Evolutionary conservation across 2,888 invertebrate species (phyloP), one percentile per base, ranked within the genome.

Genomic region (Eristalis arbustorum): DNA sequence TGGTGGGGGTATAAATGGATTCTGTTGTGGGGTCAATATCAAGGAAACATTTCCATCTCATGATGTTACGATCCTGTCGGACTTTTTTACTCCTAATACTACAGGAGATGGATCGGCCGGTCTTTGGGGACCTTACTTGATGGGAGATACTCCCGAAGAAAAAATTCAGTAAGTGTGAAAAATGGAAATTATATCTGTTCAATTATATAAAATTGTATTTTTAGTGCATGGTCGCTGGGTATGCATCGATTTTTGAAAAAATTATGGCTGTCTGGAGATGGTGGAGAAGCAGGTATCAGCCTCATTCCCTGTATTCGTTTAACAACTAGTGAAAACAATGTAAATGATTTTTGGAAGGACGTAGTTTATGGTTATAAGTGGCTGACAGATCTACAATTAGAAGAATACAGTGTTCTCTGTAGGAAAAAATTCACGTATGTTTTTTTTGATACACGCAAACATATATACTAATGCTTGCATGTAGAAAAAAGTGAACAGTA

Each of bases 91-190:
- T 18, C 96, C 96, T 0, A 91, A 95, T 77, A 97, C 97, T 0
- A 97, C 96, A 0, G 96, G 96, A 0, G 96, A 97, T 91, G 95
- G 96, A 0, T 95, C 96, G 1, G 97, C 96, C 0, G 97, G 97
- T 0, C 91, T 97, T 6, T 97, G 96, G 96, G 93, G 94, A 11
- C 97, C 96, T 0, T 96, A 94, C 90, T 91, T 95, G 10, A 93
- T 95, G 61, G 94, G 94, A 0, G 92, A 93, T 18, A 96, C 96
- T 0, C 92, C 95, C 0, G 89, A 90, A 1, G 88, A 93, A 0
- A 93, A 94, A 84, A 92, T 96, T 22, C 88, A 91, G 95, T 95
- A 91, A 93, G 93, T 79, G 4, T 40, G n/a, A n/a, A n/a, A n/a
- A n/a, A 18, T 28, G 11, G 3, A 18, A 5, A 23, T 3, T 28